Conservation (phyloP, 2,797 vertebrate species). For the Anniella stebbinsi region DNA sequence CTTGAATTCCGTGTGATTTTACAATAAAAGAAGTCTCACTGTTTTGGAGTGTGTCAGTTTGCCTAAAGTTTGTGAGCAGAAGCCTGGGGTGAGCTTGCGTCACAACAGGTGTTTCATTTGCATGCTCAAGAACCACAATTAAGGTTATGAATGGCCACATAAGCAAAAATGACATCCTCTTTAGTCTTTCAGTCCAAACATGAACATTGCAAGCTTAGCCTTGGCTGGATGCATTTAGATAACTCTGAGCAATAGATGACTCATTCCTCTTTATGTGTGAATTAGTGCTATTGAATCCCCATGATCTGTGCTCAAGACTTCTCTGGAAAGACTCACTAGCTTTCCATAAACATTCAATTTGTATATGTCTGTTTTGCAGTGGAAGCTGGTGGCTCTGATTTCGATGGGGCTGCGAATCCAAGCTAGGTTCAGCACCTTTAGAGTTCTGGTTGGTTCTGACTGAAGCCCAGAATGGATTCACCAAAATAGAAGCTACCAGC, state of each 20-base stretch:
- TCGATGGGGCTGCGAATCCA: too few species aligned
- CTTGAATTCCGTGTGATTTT: too few species aligned
- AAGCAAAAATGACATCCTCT: slow-evolving; percentile 63
- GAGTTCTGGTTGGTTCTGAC: too few species aligned
- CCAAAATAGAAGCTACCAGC: too few species aligned
- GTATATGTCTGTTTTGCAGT: background rate
- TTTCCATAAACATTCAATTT: slow-evolving; percentile 45
- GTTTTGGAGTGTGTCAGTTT: too few species aligned
- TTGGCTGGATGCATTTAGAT: slow-evolving; percentile 63
- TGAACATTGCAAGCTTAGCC: slow-evolving; percentile 54
- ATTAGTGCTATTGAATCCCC: slow-evolving; percentile 56
- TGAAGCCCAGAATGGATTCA: too few species aligned
- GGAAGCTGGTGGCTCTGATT: too few species aligned
- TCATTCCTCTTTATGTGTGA: slow-evolving; percentile 70
- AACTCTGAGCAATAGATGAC: slow-evolving; percentile 66
- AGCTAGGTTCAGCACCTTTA: too few species aligned
- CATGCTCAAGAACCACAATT: slow-evolving; percentile 55
- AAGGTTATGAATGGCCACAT: slow-evolving; percentile 67
- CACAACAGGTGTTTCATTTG: too few species aligned
- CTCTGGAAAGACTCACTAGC: slow-evolving; percentile 39
- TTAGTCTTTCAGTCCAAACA: slow-evolving; percentile 52
- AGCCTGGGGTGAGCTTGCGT: too few species aligned
- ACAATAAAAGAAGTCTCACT: too few species aligned
- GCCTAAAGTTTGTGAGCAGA: too few species aligned
- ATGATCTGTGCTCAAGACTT: slow-evolving; percentile 56